Evolutionary conservation across 2,113 vertebrate species (phyloP), one percentile per base, ranked within the genome.

Genomic region (Labeo catla): DNA sequence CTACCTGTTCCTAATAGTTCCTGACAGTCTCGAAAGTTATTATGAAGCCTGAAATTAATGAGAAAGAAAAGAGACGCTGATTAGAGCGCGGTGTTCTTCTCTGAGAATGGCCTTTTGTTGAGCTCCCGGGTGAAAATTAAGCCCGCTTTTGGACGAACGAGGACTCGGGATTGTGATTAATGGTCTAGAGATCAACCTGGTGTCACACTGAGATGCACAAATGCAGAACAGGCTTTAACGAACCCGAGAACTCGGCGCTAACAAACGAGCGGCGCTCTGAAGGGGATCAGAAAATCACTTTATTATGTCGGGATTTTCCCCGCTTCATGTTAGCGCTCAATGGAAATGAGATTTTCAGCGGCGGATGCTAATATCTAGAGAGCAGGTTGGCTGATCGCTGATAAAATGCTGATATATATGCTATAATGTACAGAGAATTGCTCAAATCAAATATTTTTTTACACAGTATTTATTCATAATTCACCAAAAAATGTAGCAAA

Each of bases 1-100:
- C 54, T 88, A 81, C 74, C 80, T 88, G 74, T 84, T 47, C 65
- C 59, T 88, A 86, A 90, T 90, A 88, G 91, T 88, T 86, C 83
- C 39, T 49, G 83, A 89, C 81, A 59, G 28, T 78, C 73, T 63
- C 11, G 66, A 90, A 89, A 85, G 87, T 87, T 86, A 87, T 59
- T 78, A 68, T 34, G 23, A 70, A 88, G 72, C 86, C 81, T 81
- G 84, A 82, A 91, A 88, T 89, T 86, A 89, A 87, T 88, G 73
- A 89, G 85, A 85, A 39, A 81, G 73, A 85, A 83, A 61, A 23
- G 74, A 4, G 73, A 7, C n/a, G 13, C 36, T 49, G 43, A 81
- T 49, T 34, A 23, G 43, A 49, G 80, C 81, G 2, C n/a, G 0
- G n/a, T 19, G 15, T 52, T 83, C 61, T 68, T 9, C 16, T n/a